Conservation (phyloP, 2,113 vertebrate genomes). For the Euleptes europaea region DNA sequence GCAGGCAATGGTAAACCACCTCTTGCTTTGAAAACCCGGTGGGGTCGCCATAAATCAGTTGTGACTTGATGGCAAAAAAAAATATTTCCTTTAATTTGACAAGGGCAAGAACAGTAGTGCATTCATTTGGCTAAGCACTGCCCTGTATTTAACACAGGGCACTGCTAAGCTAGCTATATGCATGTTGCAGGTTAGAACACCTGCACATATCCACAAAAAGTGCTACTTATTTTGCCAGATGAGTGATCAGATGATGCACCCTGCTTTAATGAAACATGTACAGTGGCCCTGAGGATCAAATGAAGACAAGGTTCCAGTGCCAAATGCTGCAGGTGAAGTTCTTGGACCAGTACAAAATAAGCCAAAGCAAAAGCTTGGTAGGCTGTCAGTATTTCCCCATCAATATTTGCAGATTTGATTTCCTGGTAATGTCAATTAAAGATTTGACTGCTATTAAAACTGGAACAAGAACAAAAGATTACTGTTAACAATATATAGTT, state of each 20-base stretch:
- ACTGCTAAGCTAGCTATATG: background rate
- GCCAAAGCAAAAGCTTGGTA: slow-evolving; percentile 46
- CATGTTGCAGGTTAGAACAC: background rate
- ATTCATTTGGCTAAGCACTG: background rate
- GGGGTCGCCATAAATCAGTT: no score
- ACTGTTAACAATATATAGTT: background rate
- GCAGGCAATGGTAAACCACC: no score
- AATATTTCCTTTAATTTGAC: background rate
- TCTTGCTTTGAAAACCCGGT: no score
- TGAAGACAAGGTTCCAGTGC: slow-evolving; percentile 4
- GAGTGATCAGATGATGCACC: background rate
- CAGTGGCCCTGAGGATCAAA: background rate
- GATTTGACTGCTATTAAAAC: background rate
- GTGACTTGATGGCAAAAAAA: no score
- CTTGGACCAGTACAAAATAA: slow-evolving; percentile 50
- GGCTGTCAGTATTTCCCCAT: background rate
- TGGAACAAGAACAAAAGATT: background rate
- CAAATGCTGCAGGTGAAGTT: slow-evolving; percentile 58
- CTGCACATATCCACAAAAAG: background rate
- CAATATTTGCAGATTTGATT: background rate
- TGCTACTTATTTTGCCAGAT: background rate
- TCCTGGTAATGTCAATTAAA: background rate
- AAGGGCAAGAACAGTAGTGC: background rate
- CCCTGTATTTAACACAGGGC: background rate
- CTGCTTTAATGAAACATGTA: background rate